phyloP scores from a whole-genome alignment of 1,140 invertebrate genomes.

The Drosophila carrolli region DNA sequence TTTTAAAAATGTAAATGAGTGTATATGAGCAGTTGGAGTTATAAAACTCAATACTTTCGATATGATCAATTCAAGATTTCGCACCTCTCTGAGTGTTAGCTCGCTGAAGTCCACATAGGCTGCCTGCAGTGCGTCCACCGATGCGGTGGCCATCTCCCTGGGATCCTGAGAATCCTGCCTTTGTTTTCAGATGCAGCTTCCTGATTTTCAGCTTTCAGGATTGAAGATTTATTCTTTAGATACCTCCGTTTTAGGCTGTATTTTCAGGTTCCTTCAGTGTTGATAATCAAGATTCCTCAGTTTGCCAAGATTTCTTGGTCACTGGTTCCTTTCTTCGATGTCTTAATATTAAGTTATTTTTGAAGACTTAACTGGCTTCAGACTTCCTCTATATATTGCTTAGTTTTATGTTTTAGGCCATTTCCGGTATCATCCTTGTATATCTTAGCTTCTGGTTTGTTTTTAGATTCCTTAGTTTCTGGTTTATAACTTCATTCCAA shows the following conservation, averaged over 20 bases:
- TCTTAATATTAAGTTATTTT: neutral
- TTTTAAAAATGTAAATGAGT: no score
- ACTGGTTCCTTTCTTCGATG: neutral
- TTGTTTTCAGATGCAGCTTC: neutral
- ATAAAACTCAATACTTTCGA: no score
- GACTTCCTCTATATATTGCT: neutral
- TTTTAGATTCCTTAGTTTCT: no score
- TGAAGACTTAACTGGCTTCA: neutral
- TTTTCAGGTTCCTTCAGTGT: no score
- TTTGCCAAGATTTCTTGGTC: neutral
- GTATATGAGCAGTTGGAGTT: no score
- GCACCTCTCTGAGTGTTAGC: conserved; percentile 55
- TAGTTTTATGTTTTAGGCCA: neutral
- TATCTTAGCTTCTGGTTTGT: neutral
- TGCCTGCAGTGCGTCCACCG: conserved; percentile 58
- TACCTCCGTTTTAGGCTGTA: neutral
- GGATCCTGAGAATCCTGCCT: neutral
- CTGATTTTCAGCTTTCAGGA: neutral
- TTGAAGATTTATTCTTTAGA: neutral
- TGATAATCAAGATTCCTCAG: neutral
- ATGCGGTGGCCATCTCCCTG: conserved; percentile 59
- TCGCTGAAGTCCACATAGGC: conserved; percentile 60
- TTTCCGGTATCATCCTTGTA: neutral
- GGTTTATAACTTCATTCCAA: no score
- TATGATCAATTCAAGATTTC: neutral